These are phyloP conservation scores for Trachelus tabidus DNA, from an alignment of 2,888 invertebrate species.

Conservation along the genomic window DNA sequence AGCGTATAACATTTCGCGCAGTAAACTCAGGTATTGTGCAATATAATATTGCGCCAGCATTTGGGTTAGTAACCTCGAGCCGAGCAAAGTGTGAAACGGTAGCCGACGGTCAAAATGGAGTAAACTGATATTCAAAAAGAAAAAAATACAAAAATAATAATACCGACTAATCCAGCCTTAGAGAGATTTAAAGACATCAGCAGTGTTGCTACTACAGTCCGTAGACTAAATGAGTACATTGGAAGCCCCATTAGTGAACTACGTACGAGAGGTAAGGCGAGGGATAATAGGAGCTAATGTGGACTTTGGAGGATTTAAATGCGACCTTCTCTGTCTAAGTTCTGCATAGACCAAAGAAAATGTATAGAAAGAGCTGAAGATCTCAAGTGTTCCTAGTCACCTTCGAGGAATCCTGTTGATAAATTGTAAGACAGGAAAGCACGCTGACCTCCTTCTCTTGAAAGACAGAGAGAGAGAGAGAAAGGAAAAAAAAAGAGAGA, in stretches of 20 bases:
- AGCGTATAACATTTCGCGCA: not conserved
- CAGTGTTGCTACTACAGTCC: not conserved
- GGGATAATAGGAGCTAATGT: not conserved
- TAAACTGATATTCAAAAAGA: not conserved
- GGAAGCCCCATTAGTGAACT: not conserved
- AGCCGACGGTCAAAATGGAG: not conserved
- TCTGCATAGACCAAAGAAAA: not conserved
- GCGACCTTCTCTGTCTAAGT: not conserved
- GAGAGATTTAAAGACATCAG: not conserved
- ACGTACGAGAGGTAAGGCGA: not conserved
- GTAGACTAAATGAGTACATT: not conserved
- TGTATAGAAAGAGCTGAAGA: not conserved
- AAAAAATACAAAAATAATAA: too few relatives aligned
- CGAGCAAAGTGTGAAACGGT: not conserved
- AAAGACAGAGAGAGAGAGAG: too few relatives aligned
- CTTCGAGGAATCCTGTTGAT: not conserved
- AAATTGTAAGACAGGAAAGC: not conserved
- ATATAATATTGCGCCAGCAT: not conserved
- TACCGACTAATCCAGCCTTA: not conserved
- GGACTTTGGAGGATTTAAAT: not conserved
- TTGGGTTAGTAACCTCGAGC: not conserved
- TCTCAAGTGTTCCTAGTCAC: not conserved
- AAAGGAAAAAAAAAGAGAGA: too few relatives aligned
- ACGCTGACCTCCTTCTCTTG: not conserved
- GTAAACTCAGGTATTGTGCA: not conserved